Evolutionary conservation across 2,113 vertebrate species (phyloP), one percentile per base, ranked within the genome.

Genomic region (Glareola pratincola): DNA sequence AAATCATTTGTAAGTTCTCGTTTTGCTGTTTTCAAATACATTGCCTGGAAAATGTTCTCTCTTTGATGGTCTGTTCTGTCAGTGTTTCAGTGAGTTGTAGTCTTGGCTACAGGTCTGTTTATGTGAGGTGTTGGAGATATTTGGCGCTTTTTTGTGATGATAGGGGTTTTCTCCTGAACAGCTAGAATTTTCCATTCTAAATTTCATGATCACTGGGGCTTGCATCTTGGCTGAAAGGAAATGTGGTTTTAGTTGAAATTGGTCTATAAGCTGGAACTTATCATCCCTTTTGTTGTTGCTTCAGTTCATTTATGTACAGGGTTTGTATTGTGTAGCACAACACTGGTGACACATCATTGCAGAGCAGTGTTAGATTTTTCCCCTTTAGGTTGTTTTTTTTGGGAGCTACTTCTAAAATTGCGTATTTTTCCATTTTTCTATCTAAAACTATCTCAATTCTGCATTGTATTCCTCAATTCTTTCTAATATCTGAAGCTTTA

Each of bases 151-250:
- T 81, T 77, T 21, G 37, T 93, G n/a, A 7, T 2, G 10, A 5
- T 17, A 45, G 21, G 48, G 7, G 12, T 53, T 88, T 82, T 94
- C 56, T 73, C 59, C 85, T 71, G 37, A 80, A 43, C 67, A 88
- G 64, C 68, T 79, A 66, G 76, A 54, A 57, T 85, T 94, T 95
- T 96, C 75, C 29, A 17, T 92, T 85, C 29, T 10, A 6, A 54
- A 16, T 72, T 81, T 86, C 36, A 43, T 72, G 50, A 45, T 89
- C 56, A 36, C 9, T 59, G 23, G 34, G 24, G 36, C 74, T 94
- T 81, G n/a, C 9, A 62, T 89, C 69, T 85, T 69, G 60, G 34
- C 69, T 82, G 39, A 60, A 90, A 73, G 71, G 17, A 75, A 69
- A 29, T 43, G 23, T 94, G 15, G 32, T 10, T 37, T 86, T 22